Base-by-base conservation (phyloP, 2,888 invertebrate genomes). In the Perizoma affinitatum region DNA sequence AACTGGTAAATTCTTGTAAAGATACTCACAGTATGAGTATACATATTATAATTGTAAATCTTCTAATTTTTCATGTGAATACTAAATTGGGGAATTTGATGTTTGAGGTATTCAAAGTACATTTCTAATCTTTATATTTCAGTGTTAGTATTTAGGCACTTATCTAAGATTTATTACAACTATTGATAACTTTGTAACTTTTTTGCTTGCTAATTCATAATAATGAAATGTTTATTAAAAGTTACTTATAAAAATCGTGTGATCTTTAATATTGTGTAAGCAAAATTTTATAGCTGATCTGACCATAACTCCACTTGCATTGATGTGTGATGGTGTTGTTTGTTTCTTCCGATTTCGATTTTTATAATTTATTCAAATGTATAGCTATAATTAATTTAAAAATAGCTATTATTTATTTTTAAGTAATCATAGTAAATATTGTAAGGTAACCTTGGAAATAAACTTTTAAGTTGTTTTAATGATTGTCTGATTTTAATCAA, bases 401-500 rank as follows among this genome's bases (percentile, higher is more conserved):
- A 22, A 22, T 22, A 22, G 22, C 22, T 22, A 22, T 22, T 2
- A 22, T 22, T 22, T 22, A 22, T 22, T 22, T 22, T 2, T 22
- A 22, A 22, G 22, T 22, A 22, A 38, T 46, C 44, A 10, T 44
- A 48, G 36, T 38, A 35, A 53, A n/a, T 33, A 34, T 4, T 56
- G 34, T 47, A 54, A 55, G 34, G 36, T 58, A 11, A 58, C n/a
- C 40, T 61, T 51, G 38, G 22, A 58, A 60, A 63, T 63, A 58
- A 63, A 63, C 11, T 54, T 48, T 6, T 62, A 48, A 53, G 45
- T 52, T 63, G 58, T 52, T 63, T 57, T 58, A 41, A 63, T 22
- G 44, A 49, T 48, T 52, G 38, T 36, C 10, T 48, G 6, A 40
- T 35, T 59, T 58, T 48, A 9, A 11, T 46, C 54, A 42, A 11